Evolutionary conservation across 2,113 vertebrate genomes (phyloP).

Genomic region (Cyprinus carpio): DNA sequence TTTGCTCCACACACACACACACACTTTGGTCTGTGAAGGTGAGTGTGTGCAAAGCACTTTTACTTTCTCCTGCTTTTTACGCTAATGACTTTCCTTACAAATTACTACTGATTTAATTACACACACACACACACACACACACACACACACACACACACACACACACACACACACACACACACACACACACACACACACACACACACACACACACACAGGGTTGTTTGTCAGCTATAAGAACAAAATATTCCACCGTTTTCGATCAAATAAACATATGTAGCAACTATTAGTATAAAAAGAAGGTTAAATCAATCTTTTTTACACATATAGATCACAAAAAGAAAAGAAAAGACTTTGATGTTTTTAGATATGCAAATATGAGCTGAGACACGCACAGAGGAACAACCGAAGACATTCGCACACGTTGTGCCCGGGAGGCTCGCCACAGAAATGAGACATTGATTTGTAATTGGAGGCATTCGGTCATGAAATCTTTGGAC

Average conservation of each 20-base stretch:
- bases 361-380: neutral
- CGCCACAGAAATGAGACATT: conserved; percentile 73
- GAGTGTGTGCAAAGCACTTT: conserved; percentile 29
- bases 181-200: too few species aligned
- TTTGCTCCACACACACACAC: too few species aligned
- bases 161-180: too few species aligned
- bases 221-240: conserved; percentile 30
- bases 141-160: conserved; percentile 32
- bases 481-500: conserved; percentile 75
- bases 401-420: conserved; percentile 3
- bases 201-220: neutral
- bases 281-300: neutral
- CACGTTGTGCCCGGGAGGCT: conserved; percentile 56
- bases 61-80: conserved; percentile 44
- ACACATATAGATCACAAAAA: neutral
- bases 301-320: too few species aligned
- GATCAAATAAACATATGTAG: neutral
- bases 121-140: conserved; percentile 20
- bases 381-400: conserved; percentile 14
- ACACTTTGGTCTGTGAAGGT: neutral
- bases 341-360: conserved; percentile 15
- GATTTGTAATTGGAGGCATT: conserved; percentile 78
- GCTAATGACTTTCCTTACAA: conserved; percentile 61
- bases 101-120: conserved; percentile 63
- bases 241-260: neutral